phyloP scores from a whole-genome alignment of 2,888 invertebrate genomes.

The Abscondita cerata region DNA sequence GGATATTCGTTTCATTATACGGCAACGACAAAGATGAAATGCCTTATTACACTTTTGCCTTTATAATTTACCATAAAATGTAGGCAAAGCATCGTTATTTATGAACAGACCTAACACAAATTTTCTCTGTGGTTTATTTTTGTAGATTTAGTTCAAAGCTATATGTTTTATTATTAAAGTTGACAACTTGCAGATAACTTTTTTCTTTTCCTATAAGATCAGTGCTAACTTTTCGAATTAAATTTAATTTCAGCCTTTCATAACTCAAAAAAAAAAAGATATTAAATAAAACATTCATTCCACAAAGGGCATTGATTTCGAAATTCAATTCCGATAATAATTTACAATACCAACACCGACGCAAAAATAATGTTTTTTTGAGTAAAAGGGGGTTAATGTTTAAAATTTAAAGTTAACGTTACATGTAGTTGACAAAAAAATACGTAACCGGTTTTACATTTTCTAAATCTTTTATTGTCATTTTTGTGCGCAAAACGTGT shows the following conservation, averaged over 20 bases:
- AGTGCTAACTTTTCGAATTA: background rate
- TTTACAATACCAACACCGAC: no score
- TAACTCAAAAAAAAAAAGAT: no score
- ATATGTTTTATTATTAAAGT: slow-evolving; percentile 28
- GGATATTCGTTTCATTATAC: slow-evolving; percentile 30
- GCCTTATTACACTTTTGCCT: slow-evolving; percentile 20
- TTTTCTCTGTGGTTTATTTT: slow-evolving; percentile 25
- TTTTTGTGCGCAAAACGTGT: slow-evolving; percentile 4
- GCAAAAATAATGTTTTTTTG: no score
- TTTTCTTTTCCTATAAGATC: slow-evolving; percentile 1
- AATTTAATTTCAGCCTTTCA: background rate
- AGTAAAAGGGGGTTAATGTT: no score
- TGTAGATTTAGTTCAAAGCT: slow-evolving; percentile 22
- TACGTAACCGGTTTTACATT: slow-evolving; percentile 7
- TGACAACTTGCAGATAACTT: slow-evolving; percentile 24
- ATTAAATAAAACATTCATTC: no score
- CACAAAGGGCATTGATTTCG: no score
- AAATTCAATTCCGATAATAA: no score
- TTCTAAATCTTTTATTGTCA: slow-evolving; percentile 6
- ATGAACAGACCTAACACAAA: slow-evolving; percentile 20
- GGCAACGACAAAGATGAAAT: slow-evolving; percentile 12
- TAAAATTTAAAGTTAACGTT: background rate
- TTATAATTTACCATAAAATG: slow-evolving; percentile 32
- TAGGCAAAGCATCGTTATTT: slow-evolving; percentile 28
- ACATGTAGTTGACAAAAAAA: background rate